phyloP scores from a whole-genome alignment of 2,113 vertebrate genomes.

The Pterocles gutturalis region DNA sequence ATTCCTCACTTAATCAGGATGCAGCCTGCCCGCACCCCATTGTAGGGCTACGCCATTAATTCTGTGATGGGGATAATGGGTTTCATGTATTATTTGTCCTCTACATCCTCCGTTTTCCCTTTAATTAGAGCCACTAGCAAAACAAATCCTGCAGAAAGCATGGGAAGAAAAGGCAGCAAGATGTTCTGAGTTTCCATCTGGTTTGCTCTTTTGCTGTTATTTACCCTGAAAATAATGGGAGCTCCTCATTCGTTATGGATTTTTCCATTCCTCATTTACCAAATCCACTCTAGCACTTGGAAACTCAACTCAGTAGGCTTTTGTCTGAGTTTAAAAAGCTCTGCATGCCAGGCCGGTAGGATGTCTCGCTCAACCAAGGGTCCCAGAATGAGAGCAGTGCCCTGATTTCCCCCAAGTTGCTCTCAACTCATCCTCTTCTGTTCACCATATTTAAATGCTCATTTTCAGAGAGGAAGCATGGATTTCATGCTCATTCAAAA shows the following conservation, averaged over 20 bases:
- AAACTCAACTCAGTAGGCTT: background rate
- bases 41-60: background rate
- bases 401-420: background rate
- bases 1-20: slow-evolving; percentile 6
- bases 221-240: background rate
- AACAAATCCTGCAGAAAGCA: background rate
- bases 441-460: background rate
- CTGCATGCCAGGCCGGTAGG: background rate
- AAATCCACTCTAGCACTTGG: background rate
- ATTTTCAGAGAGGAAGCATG: background rate
- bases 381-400: background rate
- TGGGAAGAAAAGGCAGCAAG: background rate
- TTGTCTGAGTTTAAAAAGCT: background rate
- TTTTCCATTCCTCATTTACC: background rate
- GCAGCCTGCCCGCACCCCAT: background rate
- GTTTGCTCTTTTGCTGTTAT: background rate
- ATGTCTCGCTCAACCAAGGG: background rate
- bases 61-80: background rate
- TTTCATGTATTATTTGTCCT: background rate
- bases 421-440: background rate
- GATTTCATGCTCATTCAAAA: background rate
- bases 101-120: background rate
- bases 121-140: slow-evolving; percentile 5
- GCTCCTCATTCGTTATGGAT: background rate
- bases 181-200: background rate